Base-by-base conservation (phyloP, 2,797 vertebrate species). In the Brachyrhaphis roseni region DNA sequence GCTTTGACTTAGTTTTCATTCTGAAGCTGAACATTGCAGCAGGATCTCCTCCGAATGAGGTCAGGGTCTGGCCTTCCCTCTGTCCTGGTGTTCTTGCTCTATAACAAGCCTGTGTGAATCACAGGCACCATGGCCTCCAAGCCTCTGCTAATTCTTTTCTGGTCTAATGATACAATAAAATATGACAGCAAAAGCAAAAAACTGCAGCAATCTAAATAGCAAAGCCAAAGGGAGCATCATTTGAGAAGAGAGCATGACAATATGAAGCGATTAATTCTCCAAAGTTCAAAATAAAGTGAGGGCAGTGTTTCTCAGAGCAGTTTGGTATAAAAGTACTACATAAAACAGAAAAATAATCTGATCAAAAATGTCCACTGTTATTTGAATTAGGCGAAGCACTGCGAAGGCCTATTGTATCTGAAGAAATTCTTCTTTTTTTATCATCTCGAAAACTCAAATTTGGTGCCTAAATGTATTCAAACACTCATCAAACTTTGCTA, bases 101-200 rank as follows among this genome's bases (percentile, higher is more conserved):
- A 43, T 31, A 45, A 78, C 41, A 74, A 47, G 0, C 34, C 59
- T 66, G 62, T 74, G 28, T 84, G 88, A 87, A 57, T 84, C 78
- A 80, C 51, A 66, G 18, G 13, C 59, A 36, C 31, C 18, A 34
- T 64, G 31, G 62, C 76, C 79, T 80, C 43, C 79, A 47, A 84
- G 76, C 72, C 68, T 72, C 70, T 0, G 16, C 51, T 75, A 66
- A 66, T 36, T 82, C 28, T 71, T 77, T 66, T 66, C 71, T 62
- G 62, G 20, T 78, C 55, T 77, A 53, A 73, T 78, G 57, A 83
- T 78, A 76, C 75, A 75, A 49, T 45, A 70, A 78, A 78, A 79
- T 74, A 72, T 78, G 88, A 88, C 71, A 82, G 79, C 41, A 62
- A 10, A 82, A 71, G 81, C 78, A 79, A 15, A 10, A 75, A 23